A percentile compares a stretch with the other conserved stretches of the same genome.
These are phyloP conservation scores for Montipora foliosa DNA, from an alignment of 64 coral and sea anemone genomes.

Conservation along the genomic window DNA sequence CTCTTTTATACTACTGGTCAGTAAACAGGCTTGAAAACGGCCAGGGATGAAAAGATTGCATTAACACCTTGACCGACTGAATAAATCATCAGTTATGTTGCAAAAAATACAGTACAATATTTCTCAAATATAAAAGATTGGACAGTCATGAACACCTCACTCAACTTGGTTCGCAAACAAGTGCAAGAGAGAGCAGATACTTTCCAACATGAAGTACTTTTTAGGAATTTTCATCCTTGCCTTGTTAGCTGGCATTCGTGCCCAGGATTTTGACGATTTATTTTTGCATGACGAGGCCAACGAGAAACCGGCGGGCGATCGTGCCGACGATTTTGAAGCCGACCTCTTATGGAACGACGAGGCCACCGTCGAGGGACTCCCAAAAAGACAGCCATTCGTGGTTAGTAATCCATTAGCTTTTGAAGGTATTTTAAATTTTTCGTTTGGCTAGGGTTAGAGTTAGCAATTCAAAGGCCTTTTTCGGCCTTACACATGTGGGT, in stretches of 20 bases:
- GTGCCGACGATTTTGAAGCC: slow-evolving; percentile 9
- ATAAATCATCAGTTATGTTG: neutral
- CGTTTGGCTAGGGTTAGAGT: no score
- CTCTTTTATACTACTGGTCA: neutral
- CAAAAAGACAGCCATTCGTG: slow-evolving; percentile 44
- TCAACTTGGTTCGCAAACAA: neutral
- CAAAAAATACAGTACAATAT: neutral
- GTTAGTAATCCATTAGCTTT: slow-evolving; percentile 1
- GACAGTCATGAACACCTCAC: neutral
- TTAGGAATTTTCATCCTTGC: slow-evolving; percentile 34
- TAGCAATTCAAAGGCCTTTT: no score
- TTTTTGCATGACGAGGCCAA: neutral
- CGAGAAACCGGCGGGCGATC: slow-evolving; percentile 2
- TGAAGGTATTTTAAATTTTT: neutral
- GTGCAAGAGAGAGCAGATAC: neutral
- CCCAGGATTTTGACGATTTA: slow-evolving; percentile 20
- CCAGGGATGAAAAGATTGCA: neutral
- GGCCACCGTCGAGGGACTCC: neutral
- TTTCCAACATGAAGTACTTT: slow-evolving; percentile 26
- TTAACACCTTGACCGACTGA: neutral
- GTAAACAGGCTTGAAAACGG: neutral
- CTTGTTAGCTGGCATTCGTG: slow-evolving; percentile 39
- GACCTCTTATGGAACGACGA: slow-evolving; percentile 27
- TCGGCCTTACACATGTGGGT: no score
- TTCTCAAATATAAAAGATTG: neutral